Conservation (phyloP, 2,888 invertebrate species). For the Laspeyria flexula region DNA sequence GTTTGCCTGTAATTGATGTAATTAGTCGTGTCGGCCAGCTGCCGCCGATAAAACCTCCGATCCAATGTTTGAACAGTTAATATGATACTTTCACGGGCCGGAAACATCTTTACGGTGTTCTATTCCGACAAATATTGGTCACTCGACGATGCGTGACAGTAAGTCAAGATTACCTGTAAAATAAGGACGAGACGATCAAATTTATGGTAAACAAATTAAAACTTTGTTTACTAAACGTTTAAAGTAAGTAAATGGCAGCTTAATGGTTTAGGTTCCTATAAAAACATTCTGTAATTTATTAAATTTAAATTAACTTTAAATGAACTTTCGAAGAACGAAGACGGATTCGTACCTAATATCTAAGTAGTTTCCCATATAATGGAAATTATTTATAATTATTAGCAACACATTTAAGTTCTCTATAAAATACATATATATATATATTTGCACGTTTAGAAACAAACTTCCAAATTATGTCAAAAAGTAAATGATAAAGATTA, state of each 20-base stretch:
- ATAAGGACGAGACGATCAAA: slow-evolving; percentile 20
- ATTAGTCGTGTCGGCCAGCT: slow-evolving; percentile 86
- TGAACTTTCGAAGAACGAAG: too few relatives aligned
- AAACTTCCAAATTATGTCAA: too few relatives aligned
- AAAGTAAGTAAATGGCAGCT: slow-evolving; percentile 20
- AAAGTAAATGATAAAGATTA: neutral
- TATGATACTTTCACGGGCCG: slow-evolving; percentile 82
- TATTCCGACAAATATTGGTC: slow-evolving; percentile 81
- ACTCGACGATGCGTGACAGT: slow-evolving; percentile 78
- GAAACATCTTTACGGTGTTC: slow-evolving; percentile 82
- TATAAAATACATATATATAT: too few relatives aligned
- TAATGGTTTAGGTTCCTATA: slow-evolving; percentile 31
- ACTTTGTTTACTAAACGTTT: slow-evolving; percentile 21
- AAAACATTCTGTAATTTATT: slow-evolving; percentile 13
- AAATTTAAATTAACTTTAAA: too few relatives aligned
- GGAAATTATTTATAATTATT: too few relatives aligned
- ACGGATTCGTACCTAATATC: too few relatives aligned
- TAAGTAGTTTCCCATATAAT: too few relatives aligned
- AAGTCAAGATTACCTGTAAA: slow-evolving; percentile 59
- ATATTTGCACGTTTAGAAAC: too few relatives aligned
- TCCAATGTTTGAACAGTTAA: slow-evolving; percentile 77
- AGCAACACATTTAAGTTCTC: too few relatives aligned
- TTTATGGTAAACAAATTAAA: slow-evolving; percentile 26
- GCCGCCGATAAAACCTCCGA: slow-evolving; percentile 67
- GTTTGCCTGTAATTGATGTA: slow-evolving; percentile 85